Evolutionary conservation across 2,888 invertebrate species (phyloP), one percentile per base, ranked within the genome.

Genomic region (Melikaiella ostensackeni): DNA sequence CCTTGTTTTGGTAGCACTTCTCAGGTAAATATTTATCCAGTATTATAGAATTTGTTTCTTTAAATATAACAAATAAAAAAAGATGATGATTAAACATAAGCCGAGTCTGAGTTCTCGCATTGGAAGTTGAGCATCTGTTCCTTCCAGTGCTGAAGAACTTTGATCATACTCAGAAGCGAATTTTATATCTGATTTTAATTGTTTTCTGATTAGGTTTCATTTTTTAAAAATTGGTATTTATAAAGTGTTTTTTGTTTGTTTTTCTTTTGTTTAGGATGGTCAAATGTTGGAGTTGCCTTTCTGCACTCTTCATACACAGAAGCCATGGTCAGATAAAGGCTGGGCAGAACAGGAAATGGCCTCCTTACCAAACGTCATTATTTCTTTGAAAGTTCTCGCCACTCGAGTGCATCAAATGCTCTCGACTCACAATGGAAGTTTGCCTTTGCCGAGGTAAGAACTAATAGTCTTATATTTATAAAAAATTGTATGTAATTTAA

Each of bases 381-480:
- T 94, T 73, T 92, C 93, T 16, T 88, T 97, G 64, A 93, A 94
- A 76, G 88, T 93, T 64, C 94, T 98, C 81, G 92, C 94, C 1
- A 92, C 93, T 38, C 94, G 95, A 84, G 93, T 96, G 76, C 94
- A 95, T 85, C 92, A 93, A 73, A 91, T 98, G 84, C 89, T 98
- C 79, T 94, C 95, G 80, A 93, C 94, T 27, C 98, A 98, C 89
- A 94, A 95, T 86, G 97, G 97, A 50, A 93, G 94, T 79, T 91
- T 98, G 89, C 97, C 97, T 0, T 91, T 98, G 78, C 93, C 96
- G 85, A 97, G 96, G 96, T 97, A 89, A 90, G 85, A 27, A 24
- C n/a, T 24, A 24, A 16, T 42, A 42, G 6, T 42, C 16, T 42
- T 42, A 42, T 42, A 38, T 13, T 35, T 35, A 35, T 33, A 7